Conservation (phyloP, 2,113 vertebrate genomes). For the Megaceryle maxima region DNA sequence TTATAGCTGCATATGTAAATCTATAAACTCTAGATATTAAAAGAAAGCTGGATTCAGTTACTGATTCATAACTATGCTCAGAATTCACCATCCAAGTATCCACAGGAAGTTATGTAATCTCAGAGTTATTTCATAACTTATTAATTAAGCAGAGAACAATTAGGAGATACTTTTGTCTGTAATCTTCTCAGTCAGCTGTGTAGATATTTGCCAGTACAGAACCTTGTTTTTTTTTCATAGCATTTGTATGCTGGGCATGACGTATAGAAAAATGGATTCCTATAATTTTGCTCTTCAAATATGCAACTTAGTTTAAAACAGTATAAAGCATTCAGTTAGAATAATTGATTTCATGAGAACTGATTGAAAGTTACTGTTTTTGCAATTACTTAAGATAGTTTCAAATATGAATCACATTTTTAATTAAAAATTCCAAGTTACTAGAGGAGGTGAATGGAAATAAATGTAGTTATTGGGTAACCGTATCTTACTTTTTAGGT, state of each 20-base stretch:
- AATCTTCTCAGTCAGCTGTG: neutral
- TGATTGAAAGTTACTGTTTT: neutral
- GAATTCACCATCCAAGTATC: neutral
- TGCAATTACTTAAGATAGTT: neutral
- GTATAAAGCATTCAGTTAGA: neutral
- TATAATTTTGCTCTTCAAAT: neutral
- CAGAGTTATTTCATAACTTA: neutral
- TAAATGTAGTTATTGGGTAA: neutral
- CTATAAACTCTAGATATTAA: neutral
- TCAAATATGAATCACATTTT: neutral
- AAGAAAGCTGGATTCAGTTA: neutral
- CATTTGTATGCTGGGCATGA: neutral
- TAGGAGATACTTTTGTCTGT: neutral
- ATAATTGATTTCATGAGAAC: neutral
- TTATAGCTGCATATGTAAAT: neutral
- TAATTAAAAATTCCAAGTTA: neutral
- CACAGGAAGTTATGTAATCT: neutral
- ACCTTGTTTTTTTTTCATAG: neutral
- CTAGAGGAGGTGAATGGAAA: neutral
- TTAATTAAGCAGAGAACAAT: neutral
- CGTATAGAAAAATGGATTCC: neutral
- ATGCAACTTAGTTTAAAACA: neutral
- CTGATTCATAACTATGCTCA: neutral
- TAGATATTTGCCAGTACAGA: neutral
- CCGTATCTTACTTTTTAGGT: neutral